phyloP scores from a whole-genome alignment of 2,797 vertebrate species.

The Microchirus variegatus region DNA sequence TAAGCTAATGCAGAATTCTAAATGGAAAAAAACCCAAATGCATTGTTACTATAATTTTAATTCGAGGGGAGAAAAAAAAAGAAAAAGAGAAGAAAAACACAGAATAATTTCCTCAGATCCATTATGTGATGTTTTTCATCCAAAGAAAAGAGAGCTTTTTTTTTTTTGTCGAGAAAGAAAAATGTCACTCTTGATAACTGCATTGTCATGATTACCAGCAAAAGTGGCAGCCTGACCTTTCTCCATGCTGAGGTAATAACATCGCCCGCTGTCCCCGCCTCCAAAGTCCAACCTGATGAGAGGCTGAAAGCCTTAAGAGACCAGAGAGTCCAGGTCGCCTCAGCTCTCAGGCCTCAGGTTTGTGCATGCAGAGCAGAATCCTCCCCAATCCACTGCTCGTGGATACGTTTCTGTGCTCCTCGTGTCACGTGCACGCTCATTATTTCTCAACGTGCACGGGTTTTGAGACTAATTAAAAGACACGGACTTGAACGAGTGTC shows the following conservation, averaged over 20 bases:
- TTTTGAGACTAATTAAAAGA: conserved; percentile 3
- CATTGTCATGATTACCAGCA: background rate
- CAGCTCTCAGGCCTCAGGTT: background rate
- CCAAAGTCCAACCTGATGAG: background rate
- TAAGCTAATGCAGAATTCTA: too few relatives aligned
- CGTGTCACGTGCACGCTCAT: background rate
- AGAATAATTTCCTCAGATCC: too few relatives aligned
- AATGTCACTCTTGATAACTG: background rate
- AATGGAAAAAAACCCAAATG: too few relatives aligned
- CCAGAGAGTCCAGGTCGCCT: background rate
- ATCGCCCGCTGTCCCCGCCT: background rate
- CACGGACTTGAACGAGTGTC: conserved; percentile 21
- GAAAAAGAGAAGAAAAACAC: too few relatives aligned
- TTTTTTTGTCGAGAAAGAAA: background rate
- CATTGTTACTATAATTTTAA: too few relatives aligned
- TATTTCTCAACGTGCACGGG: background rate
- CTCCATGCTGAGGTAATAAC: background rate
- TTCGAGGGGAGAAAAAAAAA: too few relatives aligned
- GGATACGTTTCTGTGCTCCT: background rate
- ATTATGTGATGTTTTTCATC: too few relatives aligned
- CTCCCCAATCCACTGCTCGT: background rate
- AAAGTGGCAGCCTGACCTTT: background rate
- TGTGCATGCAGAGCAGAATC: background rate
- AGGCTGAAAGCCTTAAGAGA: background rate
- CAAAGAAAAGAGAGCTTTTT: too few relatives aligned